phyloP scores from a whole-genome alignment of 1,140 invertebrate genomes.

The Aphidius gifuensis region DNA sequence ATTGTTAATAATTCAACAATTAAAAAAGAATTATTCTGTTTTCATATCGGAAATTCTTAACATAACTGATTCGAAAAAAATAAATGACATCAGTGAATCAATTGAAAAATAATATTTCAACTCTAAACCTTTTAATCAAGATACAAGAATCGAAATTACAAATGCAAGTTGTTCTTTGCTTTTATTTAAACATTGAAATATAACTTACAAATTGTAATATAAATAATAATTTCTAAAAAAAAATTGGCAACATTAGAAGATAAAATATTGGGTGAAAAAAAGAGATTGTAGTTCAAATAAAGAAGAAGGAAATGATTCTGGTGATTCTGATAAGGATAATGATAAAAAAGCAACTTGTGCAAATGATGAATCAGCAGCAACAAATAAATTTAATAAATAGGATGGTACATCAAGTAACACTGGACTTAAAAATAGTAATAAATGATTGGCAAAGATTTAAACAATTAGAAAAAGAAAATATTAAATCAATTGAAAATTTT shows the following conservation, averaged over 20 bases:
- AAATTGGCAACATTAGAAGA: slow-evolving; percentile 89
- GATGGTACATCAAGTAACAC: slow-evolving; percentile 76
- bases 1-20: too few relatives aligned
- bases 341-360: slow-evolving; percentile 39
- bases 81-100: too few relatives aligned
- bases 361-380: slow-evolving; percentile 24
- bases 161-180: too few relatives aligned
- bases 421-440: slow-evolving; percentile 87
- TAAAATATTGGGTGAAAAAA: slow-evolving; percentile 90
- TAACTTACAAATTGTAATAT: too few relatives aligned
- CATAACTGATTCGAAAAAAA: too few relatives aligned
- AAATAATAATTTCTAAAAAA: neutral
- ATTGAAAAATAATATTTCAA: too few relatives aligned
- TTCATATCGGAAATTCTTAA: too few relatives aligned
- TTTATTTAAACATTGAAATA: too few relatives aligned
- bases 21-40: too few relatives aligned
- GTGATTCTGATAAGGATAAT: slow-evolving; percentile 58
- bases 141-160: too few relatives aligned
- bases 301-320: slow-evolving; percentile 70
- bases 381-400: slow-evolving; percentile 60
- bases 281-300: slow-evolving; percentile 91
- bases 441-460: slow-evolving; percentile 94
- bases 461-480: slow-evolving; percentile 80
- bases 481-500: slow-evolving; percentile 81
- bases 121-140: too few relatives aligned